phyloP scores from a whole-genome alignment of 2,113 vertebrate species.

The Drymodes brunneopygia region DNA sequence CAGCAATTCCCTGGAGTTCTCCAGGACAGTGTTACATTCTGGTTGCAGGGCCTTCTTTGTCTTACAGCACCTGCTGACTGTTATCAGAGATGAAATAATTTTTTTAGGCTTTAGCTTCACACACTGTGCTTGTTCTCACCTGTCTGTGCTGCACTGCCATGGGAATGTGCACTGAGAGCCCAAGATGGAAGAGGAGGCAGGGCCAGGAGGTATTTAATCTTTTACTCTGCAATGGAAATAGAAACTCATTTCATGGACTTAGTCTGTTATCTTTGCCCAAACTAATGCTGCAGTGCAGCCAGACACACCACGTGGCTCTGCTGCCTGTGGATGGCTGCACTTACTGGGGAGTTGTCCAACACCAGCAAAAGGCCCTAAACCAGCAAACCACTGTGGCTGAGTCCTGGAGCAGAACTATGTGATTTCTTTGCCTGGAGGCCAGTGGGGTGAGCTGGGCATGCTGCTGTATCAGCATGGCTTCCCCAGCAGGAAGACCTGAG shows the following conservation, averaged over 20 bases:
- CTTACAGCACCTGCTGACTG: background rate
- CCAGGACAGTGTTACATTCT: background rate
- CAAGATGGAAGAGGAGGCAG: accelerated
- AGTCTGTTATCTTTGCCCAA: background rate
- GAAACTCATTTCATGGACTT: background rate
- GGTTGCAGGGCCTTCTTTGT: background rate
- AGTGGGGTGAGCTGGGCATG: background rate
- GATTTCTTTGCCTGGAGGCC: background rate
- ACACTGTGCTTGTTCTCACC: background rate
- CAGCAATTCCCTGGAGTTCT: background rate
- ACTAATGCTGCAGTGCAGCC: background rate
- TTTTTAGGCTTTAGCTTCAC: background rate
- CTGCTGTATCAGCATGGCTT: background rate
- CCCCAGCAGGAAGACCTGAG: background rate
- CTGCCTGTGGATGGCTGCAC: background rate
- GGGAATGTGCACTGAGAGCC: background rate
- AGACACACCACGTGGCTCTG: background rate
- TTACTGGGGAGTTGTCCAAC: background rate
- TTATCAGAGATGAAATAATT: background rate
- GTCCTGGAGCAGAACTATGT: background rate
- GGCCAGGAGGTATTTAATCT: background rate
- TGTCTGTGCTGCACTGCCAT: background rate
- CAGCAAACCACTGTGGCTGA: background rate
- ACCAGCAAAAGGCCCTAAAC: background rate
- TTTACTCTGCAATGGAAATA: background rate